These are phyloP conservation scores for Enteromius radiatus DNA, from an alignment of 2,797 vertebrate genomes.

Conservation along the genomic window DNA sequence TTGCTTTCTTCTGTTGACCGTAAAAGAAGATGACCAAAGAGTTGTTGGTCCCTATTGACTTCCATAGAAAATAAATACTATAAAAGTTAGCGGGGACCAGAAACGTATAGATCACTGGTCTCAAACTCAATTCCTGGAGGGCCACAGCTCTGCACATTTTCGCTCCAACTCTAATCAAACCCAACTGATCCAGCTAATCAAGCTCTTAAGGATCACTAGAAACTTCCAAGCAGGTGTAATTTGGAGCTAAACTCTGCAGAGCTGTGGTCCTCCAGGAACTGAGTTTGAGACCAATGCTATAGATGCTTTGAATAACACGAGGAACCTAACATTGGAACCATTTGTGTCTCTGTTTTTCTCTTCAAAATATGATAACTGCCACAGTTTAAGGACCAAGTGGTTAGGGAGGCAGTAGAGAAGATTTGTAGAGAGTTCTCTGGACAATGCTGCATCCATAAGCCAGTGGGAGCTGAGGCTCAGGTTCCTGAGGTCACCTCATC, in stretches of 20 bases:
- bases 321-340: too few relatives aligned
- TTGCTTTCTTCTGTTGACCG: neutral
- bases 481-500: conserved; percentile 74
- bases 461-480: conserved; percentile 73
- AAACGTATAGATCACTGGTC: neutral
- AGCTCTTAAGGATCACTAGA: too few relatives aligned
- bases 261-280: too few relatives aligned
- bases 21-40: neutral
- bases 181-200: too few relatives aligned
- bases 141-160: too few relatives aligned
- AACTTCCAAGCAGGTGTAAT: too few relatives aligned
- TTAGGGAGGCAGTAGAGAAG: conserved; percentile 92
- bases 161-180: too few relatives aligned
- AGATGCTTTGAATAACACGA: too few relatives aligned
- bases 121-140: too few relatives aligned
- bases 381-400: conserved; percentile 94
- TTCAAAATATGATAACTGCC: conserved; percentile 4
- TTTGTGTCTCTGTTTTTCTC: neutral
- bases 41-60: neutral
- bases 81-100: neutral
- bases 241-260: too few relatives aligned
- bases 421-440: conserved; percentile 90
- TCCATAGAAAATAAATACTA: neutral
- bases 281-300: too few relatives aligned
- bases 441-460: conserved; percentile 84